Base-by-base conservation (phyloP, 2,888 invertebrate species). In the Drosophila leonis region DNA sequence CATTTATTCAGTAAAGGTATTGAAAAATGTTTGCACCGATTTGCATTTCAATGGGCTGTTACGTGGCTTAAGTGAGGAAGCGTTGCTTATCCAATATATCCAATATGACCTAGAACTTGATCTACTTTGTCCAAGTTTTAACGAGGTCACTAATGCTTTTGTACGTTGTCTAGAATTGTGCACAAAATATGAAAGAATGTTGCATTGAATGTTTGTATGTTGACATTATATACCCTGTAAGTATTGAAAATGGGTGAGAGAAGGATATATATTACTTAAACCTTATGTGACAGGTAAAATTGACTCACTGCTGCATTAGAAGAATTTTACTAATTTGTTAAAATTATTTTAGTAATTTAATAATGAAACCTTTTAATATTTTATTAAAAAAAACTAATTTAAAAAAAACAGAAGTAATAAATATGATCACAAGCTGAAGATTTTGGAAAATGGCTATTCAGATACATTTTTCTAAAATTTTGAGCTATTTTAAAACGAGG, bases 51-150 rank as follows among this genome's bases (percentile, higher is more conserved):
- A 83, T 68, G 35, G 65, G 10, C 4, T 57, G 41, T 68, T 74
- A 60, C 44, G 68, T 67, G 54, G 33, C 46, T 52, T 49, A 24
- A 33, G 62, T 67, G 72, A 84, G 88, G 84, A 85, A 85, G 88
- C 79, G 54, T 79, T 74, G 75, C 33, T 70, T 72, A 65, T 71
- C 72, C 54, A 33, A 49, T 72, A 59, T 72, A 65, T 71, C 72
- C 54, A 33, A 49, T 72, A 59, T 81, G 66, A 81, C 86, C 86
- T 79, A 88, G 84, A 85, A 85, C 84, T 85, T 88, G 88, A 85
- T 69, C 83, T 88, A 56, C 42, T 46, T 71, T 63, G 66, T 63
- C 24, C 15, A 64, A 55, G 73, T 46, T 42, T 24, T 29, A 31
- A 68, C 24, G 33, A 71, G 56, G 57, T 55, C 56, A 18, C 48